phyloP scores from a whole-genome alignment of 2,113 vertebrate species.

The Microcebus ravelobensis region DNA sequence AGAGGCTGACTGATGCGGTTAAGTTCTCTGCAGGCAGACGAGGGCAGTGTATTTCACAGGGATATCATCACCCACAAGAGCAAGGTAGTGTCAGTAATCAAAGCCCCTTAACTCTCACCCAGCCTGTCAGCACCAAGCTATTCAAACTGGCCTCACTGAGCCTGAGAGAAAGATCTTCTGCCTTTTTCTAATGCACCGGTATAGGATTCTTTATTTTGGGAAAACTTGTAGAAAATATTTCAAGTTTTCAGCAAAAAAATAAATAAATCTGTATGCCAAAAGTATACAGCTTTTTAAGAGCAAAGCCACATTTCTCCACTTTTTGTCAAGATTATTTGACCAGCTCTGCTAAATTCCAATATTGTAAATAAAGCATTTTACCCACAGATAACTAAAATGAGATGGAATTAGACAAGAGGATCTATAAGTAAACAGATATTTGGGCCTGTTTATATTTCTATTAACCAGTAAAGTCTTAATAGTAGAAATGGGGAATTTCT shows the following conservation, averaged over 20 bases:
- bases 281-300: not conserved
- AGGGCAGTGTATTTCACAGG: not conserved
- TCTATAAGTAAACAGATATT: conserved; percentile 56
- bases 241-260: not conserved
- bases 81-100: not conserved
- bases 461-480: conserved; percentile 67
- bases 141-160: not conserved
- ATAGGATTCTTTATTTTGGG: not conserved
- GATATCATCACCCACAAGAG: not conserved
- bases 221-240: not conserved
- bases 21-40: not conserved
- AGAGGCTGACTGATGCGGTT: not conserved
- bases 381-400: conserved; percentile 9
- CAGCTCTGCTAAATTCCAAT: not conserved
- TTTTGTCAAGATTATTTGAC: conserved; percentile 20
- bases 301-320: not conserved
- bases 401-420: not conserved
- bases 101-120: not conserved
- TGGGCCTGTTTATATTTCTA: conserved; percentile 32
- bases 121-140: not conserved
- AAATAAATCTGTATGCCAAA: not conserved
- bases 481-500: conserved; percentile 67
- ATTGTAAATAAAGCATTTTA: not conserved
- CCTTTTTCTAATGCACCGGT: not conserved
- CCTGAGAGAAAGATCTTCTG: not conserved